These are phyloP conservation scores for Notodonta ziczac DNA, from an alignment of 2,888 invertebrate genomes.

Conservation along the genomic window DNA sequence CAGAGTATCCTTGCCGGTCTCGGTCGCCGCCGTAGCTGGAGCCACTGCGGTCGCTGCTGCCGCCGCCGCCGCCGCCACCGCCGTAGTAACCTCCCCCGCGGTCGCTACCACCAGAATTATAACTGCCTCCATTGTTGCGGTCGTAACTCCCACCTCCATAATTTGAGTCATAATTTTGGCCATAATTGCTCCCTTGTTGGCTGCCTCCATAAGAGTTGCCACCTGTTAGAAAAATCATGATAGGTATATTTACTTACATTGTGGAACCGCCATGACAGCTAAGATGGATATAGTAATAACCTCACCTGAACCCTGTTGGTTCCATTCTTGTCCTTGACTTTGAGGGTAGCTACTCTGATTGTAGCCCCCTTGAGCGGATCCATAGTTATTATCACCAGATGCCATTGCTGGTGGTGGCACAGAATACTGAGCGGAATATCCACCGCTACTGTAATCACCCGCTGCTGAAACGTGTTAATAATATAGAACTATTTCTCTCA, in stretches of 20 bases:
- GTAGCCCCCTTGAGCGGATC: slow-evolving; percentile 62
- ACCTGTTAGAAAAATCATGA: slow-evolving; percentile 39
- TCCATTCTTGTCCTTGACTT: slow-evolving; percentile 67
- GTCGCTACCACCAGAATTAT: slow-evolving; percentile 65
- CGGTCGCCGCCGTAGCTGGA: slow-evolving; percentile 66
- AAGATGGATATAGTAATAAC: slow-evolving; percentile 16
- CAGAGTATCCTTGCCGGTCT: slow-evolving; percentile 65
- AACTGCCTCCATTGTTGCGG: slow-evolving; percentile 49
- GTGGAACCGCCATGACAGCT: background rate
- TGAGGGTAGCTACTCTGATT: slow-evolving; percentile 64
- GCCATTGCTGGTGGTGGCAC: slow-evolving; percentile 74
- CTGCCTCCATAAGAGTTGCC: slow-evolving; percentile 60
- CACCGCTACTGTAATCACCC: slow-evolving; percentile 71
- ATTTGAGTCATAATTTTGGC: slow-evolving; percentile 63
- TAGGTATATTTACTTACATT: background rate
- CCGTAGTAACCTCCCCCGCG: slow-evolving; percentile 61
- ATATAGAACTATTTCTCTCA: background rate
- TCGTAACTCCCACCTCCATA: slow-evolving; percentile 53
- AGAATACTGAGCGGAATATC: slow-evolving; percentile 76
- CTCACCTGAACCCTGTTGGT: slow-evolving; percentile 62
- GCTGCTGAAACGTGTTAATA: slow-evolving; percentile 30
- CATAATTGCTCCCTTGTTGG: slow-evolving; percentile 63
- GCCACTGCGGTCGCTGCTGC: slow-evolving; percentile 72
- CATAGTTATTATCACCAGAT: slow-evolving; percentile 70
- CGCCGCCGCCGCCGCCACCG: slow-evolving; percentile 46